Evolutionary conservation across 2,888 invertebrate species (phyloP).

Genomic region (Agrypnus murinus): DNA sequence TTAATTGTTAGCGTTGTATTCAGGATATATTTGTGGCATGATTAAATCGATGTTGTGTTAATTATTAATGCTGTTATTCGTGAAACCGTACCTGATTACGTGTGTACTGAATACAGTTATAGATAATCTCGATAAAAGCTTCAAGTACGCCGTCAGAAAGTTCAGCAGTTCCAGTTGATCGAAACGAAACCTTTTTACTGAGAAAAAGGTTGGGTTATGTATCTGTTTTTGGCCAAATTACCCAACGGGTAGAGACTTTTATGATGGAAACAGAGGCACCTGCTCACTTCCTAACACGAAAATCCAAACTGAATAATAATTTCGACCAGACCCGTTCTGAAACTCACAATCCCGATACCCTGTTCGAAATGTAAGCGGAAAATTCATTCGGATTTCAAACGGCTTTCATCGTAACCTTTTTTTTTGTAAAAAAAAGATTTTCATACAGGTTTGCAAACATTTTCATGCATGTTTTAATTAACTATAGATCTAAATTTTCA

Average conservation of each 20-base stretch:
- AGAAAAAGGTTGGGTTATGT: conserved; percentile 18
- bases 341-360: conserved; percentile 10
- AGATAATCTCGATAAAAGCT: conserved; percentile 29
- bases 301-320: conserved; percentile 34
- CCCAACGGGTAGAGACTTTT: conserved; percentile 25
- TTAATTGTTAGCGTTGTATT: conserved; percentile 10
- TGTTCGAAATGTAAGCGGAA: conserved; percentile 13
- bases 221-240: conserved; percentile 25
- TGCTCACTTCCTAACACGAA: conserved; percentile 32
- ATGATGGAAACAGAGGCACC: conserved; percentile 33
- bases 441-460: conserved; percentile 10
- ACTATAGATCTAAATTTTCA: not conserved
- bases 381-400: conserved; percentile 15
- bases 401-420: conserved; percentile 1
- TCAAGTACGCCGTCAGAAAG: conserved; percentile 10
- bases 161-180: conserved; percentile 22
- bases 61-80: not conserved
- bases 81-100: not conserved
- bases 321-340: too few species aligned
- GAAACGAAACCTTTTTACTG: conserved; percentile 18
- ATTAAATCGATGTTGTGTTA: not conserved
- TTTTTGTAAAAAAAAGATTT: conserved; percentile 6
- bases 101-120: not conserved
- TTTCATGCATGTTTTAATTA: conserved; percentile 10
- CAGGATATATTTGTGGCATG: not conserved